These are phyloP conservation scores for Polypedilum vanderplanki DNA, from an alignment of 1,140 invertebrate genomes.

Conservation along the genomic window DNA sequence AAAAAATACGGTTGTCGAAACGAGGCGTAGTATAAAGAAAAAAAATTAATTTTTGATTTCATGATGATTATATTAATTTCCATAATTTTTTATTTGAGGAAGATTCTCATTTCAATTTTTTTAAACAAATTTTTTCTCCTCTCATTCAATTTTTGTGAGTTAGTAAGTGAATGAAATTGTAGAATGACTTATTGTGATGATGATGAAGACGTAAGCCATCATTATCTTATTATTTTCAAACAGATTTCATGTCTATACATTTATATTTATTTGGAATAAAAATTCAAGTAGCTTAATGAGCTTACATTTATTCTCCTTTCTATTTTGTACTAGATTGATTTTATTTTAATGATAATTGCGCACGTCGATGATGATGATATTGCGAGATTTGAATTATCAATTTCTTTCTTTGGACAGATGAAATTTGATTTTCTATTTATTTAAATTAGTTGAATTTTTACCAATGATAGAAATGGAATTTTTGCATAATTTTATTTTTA, in stretches of 20 bases:
- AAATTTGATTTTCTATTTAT: too few species aligned
- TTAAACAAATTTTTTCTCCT: too few species aligned
- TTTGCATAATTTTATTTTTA: too few species aligned
- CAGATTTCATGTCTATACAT: constrained; percentile 4
- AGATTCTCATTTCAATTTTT: neutral
- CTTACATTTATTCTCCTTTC: constrained; percentile 9
- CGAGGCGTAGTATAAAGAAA: neutral
- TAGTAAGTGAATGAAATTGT: neutral
- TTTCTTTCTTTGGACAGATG: too few species aligned
- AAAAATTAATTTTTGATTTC: neutral
- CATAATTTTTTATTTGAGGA: constrained; percentile 5
- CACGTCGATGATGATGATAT: too few species aligned
- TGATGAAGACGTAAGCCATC: constrained; percentile 16
- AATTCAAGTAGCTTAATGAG: constrained; percentile 18
- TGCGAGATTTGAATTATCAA: too few species aligned
- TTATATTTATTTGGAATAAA: neutral
- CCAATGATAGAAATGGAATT: too few species aligned
- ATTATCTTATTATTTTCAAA: constrained; percentile 10
- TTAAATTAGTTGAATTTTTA: too few species aligned
- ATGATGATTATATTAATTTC: constrained; percentile 19
- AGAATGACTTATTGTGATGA: neutral
- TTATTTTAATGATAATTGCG: too few species aligned
- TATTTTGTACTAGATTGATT: too few species aligned
- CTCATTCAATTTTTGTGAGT: too few species aligned
- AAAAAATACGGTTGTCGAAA: neutral